A percentile compares a stretch with the other conserved stretches of the same genome.
Evolutionary conservation across 1,140 invertebrate species (phyloP).

Genomic region (Macrotrachela quadricornifera): DNA sequence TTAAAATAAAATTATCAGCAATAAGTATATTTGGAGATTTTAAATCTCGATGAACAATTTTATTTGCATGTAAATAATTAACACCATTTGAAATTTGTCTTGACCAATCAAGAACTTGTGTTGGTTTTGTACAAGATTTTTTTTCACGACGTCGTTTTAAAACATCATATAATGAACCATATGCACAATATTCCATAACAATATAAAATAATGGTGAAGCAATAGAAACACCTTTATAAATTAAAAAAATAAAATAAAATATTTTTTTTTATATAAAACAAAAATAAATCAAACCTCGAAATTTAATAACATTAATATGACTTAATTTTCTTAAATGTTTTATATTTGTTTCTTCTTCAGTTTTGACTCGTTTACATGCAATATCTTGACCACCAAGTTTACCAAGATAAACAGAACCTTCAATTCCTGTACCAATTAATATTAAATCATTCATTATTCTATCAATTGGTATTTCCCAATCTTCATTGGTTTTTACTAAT

Average conservation of each 20-base stretch:
- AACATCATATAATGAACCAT: conserved; percentile 83
- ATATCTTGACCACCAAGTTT: conserved; percentile 44
- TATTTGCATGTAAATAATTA: conserved; percentile 94
- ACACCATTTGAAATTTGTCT: conserved; percentile 94
- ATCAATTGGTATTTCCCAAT: too few species aligned
- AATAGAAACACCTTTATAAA: too few species aligned
- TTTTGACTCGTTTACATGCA: conserved; percentile 73
- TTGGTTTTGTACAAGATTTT: conserved; percentile 52
- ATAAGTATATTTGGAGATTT: conserved; percentile 59
- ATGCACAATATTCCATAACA: conserved; percentile 91
- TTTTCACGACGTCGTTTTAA: conserved; percentile 72
- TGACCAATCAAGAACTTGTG: conserved; percentile 82
- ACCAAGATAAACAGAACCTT: conserved; percentile 81
- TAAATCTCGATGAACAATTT: conserved; percentile 90
- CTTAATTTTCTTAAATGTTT: conserved; percentile 75
- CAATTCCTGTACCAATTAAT: conserved; percentile 80
- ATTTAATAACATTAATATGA: conserved; percentile 85
- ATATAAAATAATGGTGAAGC: conserved; percentile 48
- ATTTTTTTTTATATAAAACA: too few species aligned
- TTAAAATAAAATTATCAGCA: conserved; percentile 62
- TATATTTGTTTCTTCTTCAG: conserved; percentile 65
- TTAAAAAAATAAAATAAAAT: too few species aligned
- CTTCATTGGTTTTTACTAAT: too few species aligned
- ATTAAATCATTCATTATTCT: conserved; percentile 50
- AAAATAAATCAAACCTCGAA: conserved; percentile 41